Evolutionary conservation across 2,888 invertebrate species (phyloP).

Genomic region (Philereme transversata): DNA sequence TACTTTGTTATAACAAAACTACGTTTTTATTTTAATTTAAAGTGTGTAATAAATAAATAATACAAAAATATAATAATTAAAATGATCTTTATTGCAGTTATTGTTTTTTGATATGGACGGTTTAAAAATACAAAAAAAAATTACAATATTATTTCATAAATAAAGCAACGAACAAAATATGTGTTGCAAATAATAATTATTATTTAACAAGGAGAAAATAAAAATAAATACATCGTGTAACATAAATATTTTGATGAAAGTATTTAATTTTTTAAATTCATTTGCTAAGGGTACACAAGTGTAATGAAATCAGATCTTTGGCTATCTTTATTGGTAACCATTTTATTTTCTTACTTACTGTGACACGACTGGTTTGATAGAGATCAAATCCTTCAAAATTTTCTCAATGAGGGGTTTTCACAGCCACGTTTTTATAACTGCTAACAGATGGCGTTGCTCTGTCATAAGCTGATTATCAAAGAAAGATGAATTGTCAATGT

Average conservation of each 20-base stretch:
- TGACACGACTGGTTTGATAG: conserved; percentile 8
- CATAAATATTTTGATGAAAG: background rate
- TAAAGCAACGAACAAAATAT: conserved; percentile 6
- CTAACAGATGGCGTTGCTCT: too few relatives aligned
- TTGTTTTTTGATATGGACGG: conserved; percentile 35
- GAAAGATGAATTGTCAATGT: too few relatives aligned
- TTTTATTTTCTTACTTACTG: conserved; percentile 16
- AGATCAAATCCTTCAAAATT: conserved; percentile 10
- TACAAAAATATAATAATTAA: conserved; percentile 25
- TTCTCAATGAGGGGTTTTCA: too few relatives aligned
- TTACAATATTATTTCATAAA: conserved; percentile 8
- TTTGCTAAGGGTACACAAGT: background rate
- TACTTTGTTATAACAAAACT: too few relatives aligned
- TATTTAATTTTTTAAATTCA: background rate
- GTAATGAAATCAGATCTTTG: conserved; percentile 34
- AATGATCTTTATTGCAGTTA: conserved; percentile 35
- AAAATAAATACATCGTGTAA: background rate
- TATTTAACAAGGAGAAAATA: background rate
- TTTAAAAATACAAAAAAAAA: conserved; percentile 18
- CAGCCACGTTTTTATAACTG: too few relatives aligned
- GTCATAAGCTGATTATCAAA: too few relatives aligned
- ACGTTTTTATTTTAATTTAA: too few relatives aligned
- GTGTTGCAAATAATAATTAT: background rate
- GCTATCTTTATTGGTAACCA: conserved; percentile 37
- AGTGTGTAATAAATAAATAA: conserved; percentile 23